A percentile compares a stretch with the other conserved stretches of the same genome.
Conservation (phyloP, 2,888 invertebrate species). For the Andrena flavipes region DNA sequence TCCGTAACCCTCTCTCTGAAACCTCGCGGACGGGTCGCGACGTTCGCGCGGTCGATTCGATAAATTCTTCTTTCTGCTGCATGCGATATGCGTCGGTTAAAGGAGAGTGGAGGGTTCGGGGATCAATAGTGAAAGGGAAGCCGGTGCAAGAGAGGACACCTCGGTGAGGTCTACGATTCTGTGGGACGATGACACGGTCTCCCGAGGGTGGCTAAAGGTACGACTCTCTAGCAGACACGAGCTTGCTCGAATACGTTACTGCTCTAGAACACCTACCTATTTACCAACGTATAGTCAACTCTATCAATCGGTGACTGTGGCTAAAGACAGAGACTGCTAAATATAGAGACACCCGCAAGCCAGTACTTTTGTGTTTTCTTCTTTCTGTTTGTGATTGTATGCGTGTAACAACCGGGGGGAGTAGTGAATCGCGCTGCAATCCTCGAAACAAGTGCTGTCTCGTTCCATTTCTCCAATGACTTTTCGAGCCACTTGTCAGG, state of each 20-base stretch:
- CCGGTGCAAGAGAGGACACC: slow-evolving; percentile 29
- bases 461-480: not conserved
- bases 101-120: slow-evolving; percentile 21
- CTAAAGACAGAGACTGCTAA: slow-evolving; percentile 80
- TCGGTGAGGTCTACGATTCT: slow-evolving; percentile 45
- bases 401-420: not conserved
- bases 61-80: slow-evolving; percentile 1
- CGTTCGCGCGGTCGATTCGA: not conserved
- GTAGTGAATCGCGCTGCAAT: not conserved
- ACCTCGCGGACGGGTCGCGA: not conserved
- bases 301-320: slow-evolving; percentile 80
- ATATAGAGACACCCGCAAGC: slow-evolving; percentile 76
- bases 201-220: slow-evolving; percentile 64
- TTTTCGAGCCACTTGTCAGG: not conserved
- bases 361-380: slow-evolving; percentile 54
- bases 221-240: slow-evolving; percentile 76
- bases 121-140: slow-evolving; percentile 30
- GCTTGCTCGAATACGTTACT: slow-evolving; percentile 76
- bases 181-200: slow-evolving; percentile 57
- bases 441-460: not conserved
- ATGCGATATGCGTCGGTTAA: not conserved
- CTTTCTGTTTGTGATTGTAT: slow-evolving; percentile 13
- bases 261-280: slow-evolving; percentile 80
- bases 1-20: not conserved
- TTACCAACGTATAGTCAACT: slow-evolving; percentile 80